These are phyloP conservation scores for Drosophila anomelani DNA, from an alignment of 2,888 invertebrate species.

Conservation along the genomic window DNA sequence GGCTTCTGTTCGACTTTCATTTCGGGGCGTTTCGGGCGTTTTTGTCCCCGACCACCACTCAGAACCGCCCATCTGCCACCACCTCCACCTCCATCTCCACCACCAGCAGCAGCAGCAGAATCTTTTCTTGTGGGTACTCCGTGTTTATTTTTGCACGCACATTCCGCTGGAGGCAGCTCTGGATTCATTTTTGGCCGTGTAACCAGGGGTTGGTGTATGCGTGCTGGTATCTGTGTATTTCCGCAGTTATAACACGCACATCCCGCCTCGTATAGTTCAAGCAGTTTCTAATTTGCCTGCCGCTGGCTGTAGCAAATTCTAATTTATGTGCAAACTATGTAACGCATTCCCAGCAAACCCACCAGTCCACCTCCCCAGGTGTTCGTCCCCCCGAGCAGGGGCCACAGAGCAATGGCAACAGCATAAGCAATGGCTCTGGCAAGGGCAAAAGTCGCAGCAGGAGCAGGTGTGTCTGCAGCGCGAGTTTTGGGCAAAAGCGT, in stretches of 20 bases:
- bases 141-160: constrained; percentile 52
- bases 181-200: constrained; percentile 45
- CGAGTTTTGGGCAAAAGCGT: constrained; percentile 23
- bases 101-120: background rate
- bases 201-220: constrained; percentile 17
- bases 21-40: constrained; percentile 36
- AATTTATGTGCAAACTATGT: constrained; percentile 73
- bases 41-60: constrained; percentile 10
- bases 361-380: background rate
- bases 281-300: constrained; percentile 72
- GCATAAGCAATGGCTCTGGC: constrained; percentile 3
- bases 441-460: constrained; percentile 52
- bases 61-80: constrained; percentile 5
- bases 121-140: constrained; percentile 7
- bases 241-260: constrained; percentile 68
- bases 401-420: constrained; percentile 5
- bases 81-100: background rate
- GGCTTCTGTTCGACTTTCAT: constrained; percentile 34
- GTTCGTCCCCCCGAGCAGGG: constrained; percentile 2
- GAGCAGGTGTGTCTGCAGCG: constrained; percentile 27
- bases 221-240: constrained; percentile 38
- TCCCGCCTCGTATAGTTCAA: constrained; percentile 56
- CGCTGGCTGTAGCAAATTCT: constrained; percentile 71
- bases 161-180: constrained; percentile 40
- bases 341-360: constrained; percentile 39